Conservation (phyloP, 2,888 invertebrate species). For the Agrochola litura region DNA sequence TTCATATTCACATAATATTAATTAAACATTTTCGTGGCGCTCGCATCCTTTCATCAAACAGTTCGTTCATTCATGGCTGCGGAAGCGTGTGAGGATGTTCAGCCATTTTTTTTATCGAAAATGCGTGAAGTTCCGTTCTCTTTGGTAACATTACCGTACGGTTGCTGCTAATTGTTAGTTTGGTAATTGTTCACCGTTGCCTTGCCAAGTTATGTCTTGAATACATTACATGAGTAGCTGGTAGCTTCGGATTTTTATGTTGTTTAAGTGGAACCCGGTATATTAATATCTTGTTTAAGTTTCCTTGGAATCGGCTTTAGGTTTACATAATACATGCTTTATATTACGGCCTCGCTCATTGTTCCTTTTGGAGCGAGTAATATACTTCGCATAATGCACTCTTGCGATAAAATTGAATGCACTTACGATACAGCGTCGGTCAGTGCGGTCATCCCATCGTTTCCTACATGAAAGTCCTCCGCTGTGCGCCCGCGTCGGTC, state of each 20-base stretch:
- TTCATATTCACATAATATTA: background rate
- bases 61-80: slow-evolving; percentile 47
- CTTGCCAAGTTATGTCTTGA: slow-evolving; percentile 33
- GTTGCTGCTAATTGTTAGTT: slow-evolving; percentile 48
- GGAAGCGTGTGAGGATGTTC: slow-evolving; percentile 51
- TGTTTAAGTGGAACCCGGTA: background rate
- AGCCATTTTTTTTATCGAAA: slow-evolving; percentile 45
- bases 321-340: slow-evolving; percentile 24
- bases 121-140: slow-evolving; percentile 62
- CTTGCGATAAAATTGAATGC: slow-evolving; percentile 29
- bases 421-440: slow-evolving; percentile 20
- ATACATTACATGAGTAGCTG: slow-evolving; percentile 29
- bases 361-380: slow-evolving; percentile 25
- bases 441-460: slow-evolving; percentile 55
- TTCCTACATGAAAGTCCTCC: slow-evolving; percentile 68
- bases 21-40: slow-evolving; percentile 12
- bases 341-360: background rate
- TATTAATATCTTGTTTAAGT: slow-evolving; percentile 23
- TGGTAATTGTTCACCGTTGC: slow-evolving; percentile 48
- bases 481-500: slow-evolving; percentile 64
- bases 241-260: slow-evolving; percentile 25
- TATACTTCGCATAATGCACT: slow-evolving; percentile 26
- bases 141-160: slow-evolving; percentile 51
- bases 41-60: slow-evolving; percentile 24
- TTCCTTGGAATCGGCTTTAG: slow-evolving; percentile 11